Conservation (phyloP, 2,113 vertebrate species). For the Oncorhynchus kisutch region DNA sequence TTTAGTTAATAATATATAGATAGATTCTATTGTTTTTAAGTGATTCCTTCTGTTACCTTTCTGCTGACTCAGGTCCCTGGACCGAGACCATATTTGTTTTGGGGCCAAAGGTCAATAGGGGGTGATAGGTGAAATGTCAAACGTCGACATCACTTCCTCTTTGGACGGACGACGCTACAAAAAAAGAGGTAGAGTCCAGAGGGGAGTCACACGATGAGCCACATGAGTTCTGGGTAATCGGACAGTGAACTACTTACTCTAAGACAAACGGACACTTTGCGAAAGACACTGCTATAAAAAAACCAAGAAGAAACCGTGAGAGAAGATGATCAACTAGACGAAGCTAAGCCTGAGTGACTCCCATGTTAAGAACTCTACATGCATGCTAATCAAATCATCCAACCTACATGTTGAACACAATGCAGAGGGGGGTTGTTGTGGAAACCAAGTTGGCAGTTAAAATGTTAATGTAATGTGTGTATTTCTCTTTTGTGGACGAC, state of each 20-base stretch:
- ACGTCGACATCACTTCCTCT: conserved; percentile 30
- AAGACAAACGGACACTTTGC: conserved; percentile 49
- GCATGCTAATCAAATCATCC: conserved; percentile 74
- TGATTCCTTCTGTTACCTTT: conserved; percentile 50
- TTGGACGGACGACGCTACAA: neutral
- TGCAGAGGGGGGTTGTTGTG: conserved; percentile 41
- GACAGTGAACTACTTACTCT: conserved; percentile 52
- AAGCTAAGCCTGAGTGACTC: conserved; percentile 50
- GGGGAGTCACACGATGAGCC: neutral
- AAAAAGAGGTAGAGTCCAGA: no score
- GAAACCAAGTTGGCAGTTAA: conserved; percentile 56
- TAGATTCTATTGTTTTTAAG: conserved; percentile 57
- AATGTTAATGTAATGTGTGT: conserved; percentile 69
- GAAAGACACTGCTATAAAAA: conserved; percentile 38
- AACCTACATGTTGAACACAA: conserved; percentile 68
- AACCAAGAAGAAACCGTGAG: conserved; percentile 28
- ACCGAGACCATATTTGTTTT: conserved; percentile 54
- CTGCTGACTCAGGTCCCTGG: conserved; percentile 35
- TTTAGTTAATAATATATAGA: conserved; percentile 46
- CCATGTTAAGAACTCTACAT: conserved; percentile 66
- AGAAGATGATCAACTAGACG: conserved; percentile 50
- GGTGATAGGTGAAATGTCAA: conserved; percentile 5
- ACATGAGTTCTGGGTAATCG: conserved; percentile 44
- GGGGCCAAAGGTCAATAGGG: conserved; percentile 18
- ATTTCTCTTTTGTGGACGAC: conserved; percentile 39